phyloP scores from a whole-genome alignment of 2,113 vertebrate species.

The Otis tarda region DNA sequence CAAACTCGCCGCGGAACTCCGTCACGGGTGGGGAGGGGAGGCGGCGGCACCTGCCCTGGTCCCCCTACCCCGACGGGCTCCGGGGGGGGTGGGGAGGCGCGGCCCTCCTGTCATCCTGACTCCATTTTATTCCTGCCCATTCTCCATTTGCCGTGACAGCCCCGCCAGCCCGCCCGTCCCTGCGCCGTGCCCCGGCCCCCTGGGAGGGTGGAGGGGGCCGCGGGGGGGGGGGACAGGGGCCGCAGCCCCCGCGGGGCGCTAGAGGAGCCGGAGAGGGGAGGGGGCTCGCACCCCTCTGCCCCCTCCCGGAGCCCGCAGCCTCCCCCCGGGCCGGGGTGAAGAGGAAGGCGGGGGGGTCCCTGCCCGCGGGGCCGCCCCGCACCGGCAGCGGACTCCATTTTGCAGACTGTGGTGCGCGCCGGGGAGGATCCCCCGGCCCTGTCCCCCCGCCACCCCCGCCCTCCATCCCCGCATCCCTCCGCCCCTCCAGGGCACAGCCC shows the following conservation, averaged over 20 bases:
- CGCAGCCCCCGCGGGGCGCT: background rate
- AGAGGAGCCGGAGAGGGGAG: background rate
- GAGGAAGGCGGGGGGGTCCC: background rate
- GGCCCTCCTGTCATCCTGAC: slow-evolving; percentile 30
- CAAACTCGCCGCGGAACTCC: background rate
- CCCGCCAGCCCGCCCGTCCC: background rate
- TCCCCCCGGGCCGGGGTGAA: background rate
- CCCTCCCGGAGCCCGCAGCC: background rate
- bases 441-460: background rate
- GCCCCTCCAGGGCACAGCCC: background rate
- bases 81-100: background rate
- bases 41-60: background rate
- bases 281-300: background rate
- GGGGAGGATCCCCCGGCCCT: background rate
- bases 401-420: slow-evolving; percentile 17
- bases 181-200: background rate
- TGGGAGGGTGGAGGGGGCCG: background rate
- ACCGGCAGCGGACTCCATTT: slow-evolving; percentile 60
- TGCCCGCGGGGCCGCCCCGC: background rate
- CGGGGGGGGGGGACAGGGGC: too few species aligned
- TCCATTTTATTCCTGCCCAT: slow-evolving; percentile 49
- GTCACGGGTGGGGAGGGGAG: background rate
- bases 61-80: background rate
- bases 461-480: background rate
- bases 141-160: slow-evolving; percentile 49